Conservation (phyloP, 2,888 invertebrate genomes). For the Adela reaumurella region DNA sequence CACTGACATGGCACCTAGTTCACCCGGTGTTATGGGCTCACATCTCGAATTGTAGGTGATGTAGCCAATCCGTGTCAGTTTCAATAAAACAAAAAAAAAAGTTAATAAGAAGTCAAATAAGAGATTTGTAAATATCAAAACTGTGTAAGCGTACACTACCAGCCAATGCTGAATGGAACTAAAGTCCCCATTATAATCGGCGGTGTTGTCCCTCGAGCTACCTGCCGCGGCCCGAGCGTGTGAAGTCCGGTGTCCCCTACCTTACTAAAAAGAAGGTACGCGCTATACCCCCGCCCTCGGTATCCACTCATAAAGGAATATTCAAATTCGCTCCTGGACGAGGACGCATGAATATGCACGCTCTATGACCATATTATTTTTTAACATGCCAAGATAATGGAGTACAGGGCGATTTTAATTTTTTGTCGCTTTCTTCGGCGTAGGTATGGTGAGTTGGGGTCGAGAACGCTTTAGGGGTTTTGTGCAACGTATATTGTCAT, state of each 20-base stretch:
- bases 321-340: slow-evolving; percentile 55
- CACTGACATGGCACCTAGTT: no score
- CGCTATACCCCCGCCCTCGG: neutral
- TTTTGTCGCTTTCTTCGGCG: slow-evolving; percentile 26
- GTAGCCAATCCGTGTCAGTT: no score
- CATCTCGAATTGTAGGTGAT: no score
- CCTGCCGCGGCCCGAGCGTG: slow-evolving; percentile 38
- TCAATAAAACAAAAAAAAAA: no score
- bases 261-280: neutral
- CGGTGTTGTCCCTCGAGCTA: slow-evolving; percentile 11
- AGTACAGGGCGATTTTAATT: slow-evolving; percentile 55
- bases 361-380: slow-evolving; percentile 55
- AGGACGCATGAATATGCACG: slow-evolving; percentile 49
- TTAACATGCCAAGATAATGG: slow-evolving; percentile 53
- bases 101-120: no score
- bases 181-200: neutral
- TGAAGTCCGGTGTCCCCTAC: slow-evolving; percentile 43
- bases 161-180: neutral
- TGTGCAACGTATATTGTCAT: slow-evolving; percentile 45
- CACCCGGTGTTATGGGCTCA: no score
- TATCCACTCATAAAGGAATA: slow-evolving; percentile 31
- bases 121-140: neutral
- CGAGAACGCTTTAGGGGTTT: slow-evolving; percentile 48
- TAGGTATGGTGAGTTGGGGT: slow-evolving; percentile 35
- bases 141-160: neutral